A percentile compares a stretch with the other conserved stretches of the same genome.
Conservation (phyloP, 2,113 vertebrate genomes). For the Aleadryas rufinucha region DNA sequence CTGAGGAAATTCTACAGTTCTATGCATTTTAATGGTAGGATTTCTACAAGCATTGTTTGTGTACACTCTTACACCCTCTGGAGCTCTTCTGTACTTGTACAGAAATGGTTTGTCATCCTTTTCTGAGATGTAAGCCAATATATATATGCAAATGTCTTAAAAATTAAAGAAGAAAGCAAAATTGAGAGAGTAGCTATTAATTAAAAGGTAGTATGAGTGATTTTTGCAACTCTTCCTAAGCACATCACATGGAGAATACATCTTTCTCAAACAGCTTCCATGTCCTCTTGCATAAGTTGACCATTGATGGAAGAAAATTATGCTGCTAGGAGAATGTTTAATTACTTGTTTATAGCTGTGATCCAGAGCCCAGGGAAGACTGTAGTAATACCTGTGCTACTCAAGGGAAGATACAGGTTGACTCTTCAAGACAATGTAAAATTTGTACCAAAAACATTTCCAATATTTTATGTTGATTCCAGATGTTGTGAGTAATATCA, state of each 20-base stretch:
- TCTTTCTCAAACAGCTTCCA: fast-evolving
- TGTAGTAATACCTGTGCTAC: not conserved
- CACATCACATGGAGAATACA: not conserved
- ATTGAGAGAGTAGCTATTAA: not conserved
- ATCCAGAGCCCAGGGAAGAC: not conserved
- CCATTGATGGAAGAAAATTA: not conserved
- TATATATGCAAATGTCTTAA: not conserved
- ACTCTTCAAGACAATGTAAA: not conserved
- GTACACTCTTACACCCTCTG: not conserved
- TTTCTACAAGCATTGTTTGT: not conserved
- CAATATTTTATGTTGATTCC: not conserved
- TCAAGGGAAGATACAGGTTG: not conserved
- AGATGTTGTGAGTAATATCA: not conserved
- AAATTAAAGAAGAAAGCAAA: not conserved
- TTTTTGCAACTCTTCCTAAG: not conserved
- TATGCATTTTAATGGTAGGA: not conserved
- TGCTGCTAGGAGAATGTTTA: not conserved
- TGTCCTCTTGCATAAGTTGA: not conserved
- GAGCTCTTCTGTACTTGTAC: not conserved
- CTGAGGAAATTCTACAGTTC: not conserved
- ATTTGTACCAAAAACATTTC: not conserved
- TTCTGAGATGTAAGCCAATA: not conserved
- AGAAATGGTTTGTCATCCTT: not conserved
- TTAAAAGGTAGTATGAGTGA: not conserved
- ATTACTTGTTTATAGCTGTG: not conserved